Percentiles rank a stretch among this genome's conserved stretches.
Conservation (phyloP, 2,797 vertebrate species). For the Enteromius radiatus region DNA sequence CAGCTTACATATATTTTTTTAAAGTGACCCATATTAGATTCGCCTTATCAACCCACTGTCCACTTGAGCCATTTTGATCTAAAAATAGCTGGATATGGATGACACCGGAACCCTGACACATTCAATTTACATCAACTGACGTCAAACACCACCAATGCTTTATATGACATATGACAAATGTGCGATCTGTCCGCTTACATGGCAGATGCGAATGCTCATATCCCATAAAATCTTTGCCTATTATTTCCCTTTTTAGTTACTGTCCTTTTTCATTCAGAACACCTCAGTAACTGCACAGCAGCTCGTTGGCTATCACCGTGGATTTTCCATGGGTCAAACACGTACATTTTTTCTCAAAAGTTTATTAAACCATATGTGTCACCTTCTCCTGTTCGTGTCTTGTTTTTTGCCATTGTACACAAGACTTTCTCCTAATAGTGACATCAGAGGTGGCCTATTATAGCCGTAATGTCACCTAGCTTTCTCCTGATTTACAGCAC, state of each 20-base stretch:
- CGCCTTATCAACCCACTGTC: not conserved
- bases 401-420: constrained; percentile 64
- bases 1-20: not conserved
- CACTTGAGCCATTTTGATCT: not conserved
- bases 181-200: not conserved
- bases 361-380: not conserved
- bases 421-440: constrained; percentile 62
- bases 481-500: constrained; percentile 77
- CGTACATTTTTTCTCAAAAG: too few species aligned
- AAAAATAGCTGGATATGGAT: not conserved
- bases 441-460: constrained; percentile 64
- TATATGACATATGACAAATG: not conserved
- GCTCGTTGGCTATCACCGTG: not conserved
- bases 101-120: not conserved
- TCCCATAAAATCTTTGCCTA: not conserved
- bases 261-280: not conserved
- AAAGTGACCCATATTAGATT: not conserved
- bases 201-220: not conserved
- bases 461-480: constrained; percentile 72
- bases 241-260: not conserved
- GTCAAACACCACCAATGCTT: not conserved
- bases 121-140: not conserved
- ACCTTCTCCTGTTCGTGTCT: not conserved
- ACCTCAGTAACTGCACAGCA: not conserved
- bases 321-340: not conserved